Percentiles rank a stretch among this genome's conserved stretches.
phyloP scores from a whole-genome alignment of 2,797 vertebrate species.

The Leuciscus waleckii region DNA sequence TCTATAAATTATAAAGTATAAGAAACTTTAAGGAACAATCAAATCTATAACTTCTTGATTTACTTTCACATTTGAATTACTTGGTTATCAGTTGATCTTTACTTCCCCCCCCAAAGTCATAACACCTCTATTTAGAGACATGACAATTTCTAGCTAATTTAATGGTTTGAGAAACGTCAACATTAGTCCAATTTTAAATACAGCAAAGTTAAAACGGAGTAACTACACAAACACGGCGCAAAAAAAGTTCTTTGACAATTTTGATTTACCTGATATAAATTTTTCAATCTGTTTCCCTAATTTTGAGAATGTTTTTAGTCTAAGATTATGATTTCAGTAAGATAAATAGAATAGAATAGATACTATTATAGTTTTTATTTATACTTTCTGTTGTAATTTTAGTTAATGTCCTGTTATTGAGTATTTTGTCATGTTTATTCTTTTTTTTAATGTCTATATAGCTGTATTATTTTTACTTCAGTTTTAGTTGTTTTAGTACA shows the following conservation, averaged over 20 bases:
- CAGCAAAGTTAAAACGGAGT: not conserved
- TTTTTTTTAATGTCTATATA: not conserved
- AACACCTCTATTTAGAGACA: conserved; percentile 21
- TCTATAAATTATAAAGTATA: not conserved
- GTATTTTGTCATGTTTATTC: not conserved
- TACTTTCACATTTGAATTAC: not conserved
- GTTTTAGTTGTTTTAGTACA: not conserved
- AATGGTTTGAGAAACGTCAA: not conserved
- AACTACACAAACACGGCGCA: not conserved
- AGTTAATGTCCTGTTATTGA: not conserved
- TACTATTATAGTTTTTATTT: not conserved
- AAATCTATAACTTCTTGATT: not conserved
- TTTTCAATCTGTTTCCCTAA: no score
- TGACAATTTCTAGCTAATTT: not conserved
- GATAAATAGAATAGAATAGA: not conserved
- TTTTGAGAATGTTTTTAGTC: not conserved
- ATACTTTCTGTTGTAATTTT: not conserved
- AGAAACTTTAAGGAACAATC: not conserved
- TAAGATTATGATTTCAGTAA: not conserved
- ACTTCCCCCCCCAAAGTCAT: not conserved
- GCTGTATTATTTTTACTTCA: not conserved
- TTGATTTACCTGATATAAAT: not conserved
- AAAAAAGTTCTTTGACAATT: not conserved
- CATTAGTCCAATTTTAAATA: not conserved
- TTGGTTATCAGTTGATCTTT: not conserved